Base-by-base conservation (phyloP, 2,113 vertebrate species). In the Boleophthalmus pectinirostris region DNA sequence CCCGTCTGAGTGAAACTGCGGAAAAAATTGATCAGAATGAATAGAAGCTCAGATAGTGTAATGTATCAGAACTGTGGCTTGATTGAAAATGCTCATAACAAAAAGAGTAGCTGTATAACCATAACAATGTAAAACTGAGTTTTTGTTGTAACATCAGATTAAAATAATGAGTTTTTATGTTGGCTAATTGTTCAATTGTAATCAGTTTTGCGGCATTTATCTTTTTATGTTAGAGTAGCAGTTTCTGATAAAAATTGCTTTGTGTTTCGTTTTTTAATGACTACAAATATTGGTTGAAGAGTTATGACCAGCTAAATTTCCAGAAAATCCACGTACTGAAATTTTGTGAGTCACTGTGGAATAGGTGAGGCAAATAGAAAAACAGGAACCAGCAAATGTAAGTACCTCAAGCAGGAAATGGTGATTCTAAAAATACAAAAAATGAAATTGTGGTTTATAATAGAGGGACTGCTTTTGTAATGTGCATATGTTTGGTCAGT, bases 1-100 rank as follows among this genome's bases (percentile, higher is more conserved):
- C 77, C 83, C 72, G 38, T 65, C 66, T 54, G 64, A 47, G 14
- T 53, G 72, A 58, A 67, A 70, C 72, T 85, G 71, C 60, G 49
- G 72, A 73, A 70, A 83, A 79, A 66, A 72, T 57, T 81, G 80
- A 83, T 0, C 29, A 54, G 65, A 63, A 78, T 89, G 74, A 90
- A 86, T 72, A 72, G 74, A 80, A 61, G 65, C 56, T 68, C 72
- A 46, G 45, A 56, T 47, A 66, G 16, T 16, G 25, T 63, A 63
- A 58, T 58, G 56, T 25, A 25, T 63, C 60, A 63, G 20, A 63
- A 35, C 33, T 64, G 61, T 43, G 61, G 18, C 61, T 43, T 43
- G 20, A 64, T 64, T 43, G 12, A 21, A 64, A n/a, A 64, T 64
- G 20, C 1, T 29, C 16, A n/a, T 18, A 20, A 64, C 12, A 18